phyloP scores from a whole-genome alignment of 2,797 vertebrate genomes.

The Saxicola maurus region DNA sequence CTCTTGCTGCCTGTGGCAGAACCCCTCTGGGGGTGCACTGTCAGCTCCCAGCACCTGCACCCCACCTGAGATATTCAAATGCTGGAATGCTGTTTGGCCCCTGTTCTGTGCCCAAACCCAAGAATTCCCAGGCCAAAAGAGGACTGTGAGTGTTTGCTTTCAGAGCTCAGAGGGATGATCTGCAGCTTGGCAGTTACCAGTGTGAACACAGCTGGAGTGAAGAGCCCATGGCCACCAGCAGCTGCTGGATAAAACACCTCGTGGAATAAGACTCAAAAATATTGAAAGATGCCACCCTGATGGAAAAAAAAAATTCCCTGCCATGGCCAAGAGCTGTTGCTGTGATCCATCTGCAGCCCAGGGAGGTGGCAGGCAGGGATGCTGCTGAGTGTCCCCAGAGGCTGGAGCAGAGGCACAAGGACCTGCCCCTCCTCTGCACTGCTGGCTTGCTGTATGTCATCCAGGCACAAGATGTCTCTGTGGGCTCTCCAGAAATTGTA shows the following conservation, averaged over 20 bases:
- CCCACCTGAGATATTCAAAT: background rate
- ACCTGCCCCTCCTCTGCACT: background rate
- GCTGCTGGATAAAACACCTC: background rate
- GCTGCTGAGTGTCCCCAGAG: background rate
- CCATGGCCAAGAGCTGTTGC: background rate
- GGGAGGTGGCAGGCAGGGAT: background rate
- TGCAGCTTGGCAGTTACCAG: background rate
- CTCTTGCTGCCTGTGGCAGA: background rate
- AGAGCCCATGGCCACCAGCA: background rate
- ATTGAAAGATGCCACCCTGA: background rate
- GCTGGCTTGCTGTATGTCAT: constrained; percentile 19
- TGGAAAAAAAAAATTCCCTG: background rate
- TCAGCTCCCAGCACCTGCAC: background rate
- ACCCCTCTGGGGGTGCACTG: background rate
- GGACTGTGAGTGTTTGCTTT: background rate
- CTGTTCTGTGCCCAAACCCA: background rate
- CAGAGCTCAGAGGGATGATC: background rate
- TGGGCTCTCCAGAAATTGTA: constrained; percentile 33
- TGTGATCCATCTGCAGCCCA: background rate
- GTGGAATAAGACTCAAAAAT: background rate
- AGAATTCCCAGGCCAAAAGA: background rate
- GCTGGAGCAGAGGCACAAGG: background rate
- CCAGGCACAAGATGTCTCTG: constrained; percentile 58
- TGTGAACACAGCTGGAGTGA: background rate
- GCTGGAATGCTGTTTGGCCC: background rate